Conservation (phyloP, 1,140 invertebrate genomes). For the Tribolium castaneum region DNA sequence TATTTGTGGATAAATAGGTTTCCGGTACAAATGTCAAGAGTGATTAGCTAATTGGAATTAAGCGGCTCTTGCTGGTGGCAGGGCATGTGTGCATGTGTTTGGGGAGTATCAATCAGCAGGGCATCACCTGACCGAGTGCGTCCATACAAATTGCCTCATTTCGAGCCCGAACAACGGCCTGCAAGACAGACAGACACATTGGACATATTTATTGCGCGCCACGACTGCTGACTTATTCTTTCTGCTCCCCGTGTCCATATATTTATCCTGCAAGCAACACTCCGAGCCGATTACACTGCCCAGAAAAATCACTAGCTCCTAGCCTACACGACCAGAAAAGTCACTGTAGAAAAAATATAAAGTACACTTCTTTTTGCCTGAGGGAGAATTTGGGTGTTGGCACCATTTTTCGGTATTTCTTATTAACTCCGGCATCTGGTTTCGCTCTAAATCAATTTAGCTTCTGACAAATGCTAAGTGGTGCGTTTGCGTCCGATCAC, state of each 20-base stretch:
- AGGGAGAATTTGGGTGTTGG: too few relatives aligned
- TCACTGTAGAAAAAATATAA: too few relatives aligned
- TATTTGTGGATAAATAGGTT: neutral
- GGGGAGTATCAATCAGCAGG: slow-evolving; percentile 9
- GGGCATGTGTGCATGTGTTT: slow-evolving; percentile 30
- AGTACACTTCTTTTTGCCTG: too few relatives aligned
- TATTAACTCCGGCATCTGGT: slow-evolving; percentile 30
- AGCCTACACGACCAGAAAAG: neutral
- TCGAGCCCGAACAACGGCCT: slow-evolving; percentile 11
- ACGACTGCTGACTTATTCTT: slow-evolving; percentile 11
- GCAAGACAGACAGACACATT: slow-evolving; percentile 28
- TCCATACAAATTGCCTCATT: slow-evolving; percentile 29
- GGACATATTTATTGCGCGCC: slow-evolving; percentile 21
- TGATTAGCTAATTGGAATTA: slow-evolving; percentile 12
- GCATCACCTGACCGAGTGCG: slow-evolving; percentile 23
- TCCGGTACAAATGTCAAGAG: neutral
- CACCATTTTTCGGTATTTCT: slow-evolving; percentile 5
- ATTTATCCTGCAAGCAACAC: neutral
- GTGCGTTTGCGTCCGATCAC: slow-evolving; percentile 34
- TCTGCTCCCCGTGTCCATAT: neutral
- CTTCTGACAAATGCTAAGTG: slow-evolving; percentile 38
- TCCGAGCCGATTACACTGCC: neutral
- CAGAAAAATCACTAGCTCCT: neutral
- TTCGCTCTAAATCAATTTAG: slow-evolving; percentile 32
- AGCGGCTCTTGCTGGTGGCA: neutral